These are phyloP conservation scores for Metalampra italica DNA, from an alignment of 2,888 invertebrate species.

Conservation along the genomic window DNA sequence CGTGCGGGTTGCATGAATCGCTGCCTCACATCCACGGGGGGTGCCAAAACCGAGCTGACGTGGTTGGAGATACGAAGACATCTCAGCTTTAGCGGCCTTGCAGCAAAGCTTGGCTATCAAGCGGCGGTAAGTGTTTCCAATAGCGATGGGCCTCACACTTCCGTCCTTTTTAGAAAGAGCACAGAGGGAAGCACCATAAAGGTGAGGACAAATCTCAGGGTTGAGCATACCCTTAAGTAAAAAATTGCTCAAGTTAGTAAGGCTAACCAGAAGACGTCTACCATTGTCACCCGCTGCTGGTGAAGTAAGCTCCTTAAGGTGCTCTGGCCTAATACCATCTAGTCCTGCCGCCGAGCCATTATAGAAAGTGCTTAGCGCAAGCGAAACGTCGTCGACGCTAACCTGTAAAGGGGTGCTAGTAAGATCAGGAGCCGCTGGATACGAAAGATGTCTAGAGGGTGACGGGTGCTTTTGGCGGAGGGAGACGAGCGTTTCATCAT, in stretches of 20 bases:
- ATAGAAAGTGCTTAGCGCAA: not conserved
- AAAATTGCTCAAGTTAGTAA: not conserved
- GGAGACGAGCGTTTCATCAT: not conserved
- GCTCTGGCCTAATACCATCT: not conserved
- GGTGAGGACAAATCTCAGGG: not conserved
- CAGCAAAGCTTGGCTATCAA: constrained; percentile 2
- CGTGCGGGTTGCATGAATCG: too few species aligned
- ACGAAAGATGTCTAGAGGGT: not conserved
- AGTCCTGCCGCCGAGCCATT: not conserved
- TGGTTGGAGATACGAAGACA: not conserved
- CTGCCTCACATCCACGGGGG: not conserved
- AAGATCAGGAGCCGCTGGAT: not conserved
- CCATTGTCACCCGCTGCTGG: not conserved
- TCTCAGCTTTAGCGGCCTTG: not conserved
- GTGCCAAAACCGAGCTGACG: constrained; percentile 1
- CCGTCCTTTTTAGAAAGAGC: constrained; percentile 1
- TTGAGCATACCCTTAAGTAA: not conserved
- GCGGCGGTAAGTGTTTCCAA: not conserved
- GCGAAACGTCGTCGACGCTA: not conserved
- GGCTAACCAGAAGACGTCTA: not conserved
- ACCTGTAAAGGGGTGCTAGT: not conserved
- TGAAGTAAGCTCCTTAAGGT: not conserved
- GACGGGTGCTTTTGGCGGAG: not conserved
- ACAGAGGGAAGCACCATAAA: constrained; percentile 1
- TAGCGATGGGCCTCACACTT: not conserved